Evolutionary conservation across 2,113 vertebrate species (phyloP).

Genomic region (Phalacrocorax aristotelis): DNA sequence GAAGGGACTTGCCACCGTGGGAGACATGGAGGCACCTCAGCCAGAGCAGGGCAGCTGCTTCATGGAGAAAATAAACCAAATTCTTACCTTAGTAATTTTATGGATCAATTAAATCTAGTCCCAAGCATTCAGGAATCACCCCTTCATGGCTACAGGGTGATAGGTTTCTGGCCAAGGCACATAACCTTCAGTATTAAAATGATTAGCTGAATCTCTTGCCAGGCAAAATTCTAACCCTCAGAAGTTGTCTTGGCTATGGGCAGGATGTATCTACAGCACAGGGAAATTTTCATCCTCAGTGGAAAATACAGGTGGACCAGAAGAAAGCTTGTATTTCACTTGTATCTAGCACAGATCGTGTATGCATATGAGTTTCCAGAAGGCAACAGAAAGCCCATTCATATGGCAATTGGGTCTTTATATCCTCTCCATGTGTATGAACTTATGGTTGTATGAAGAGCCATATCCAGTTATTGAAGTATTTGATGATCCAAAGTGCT

Average conservation of each 20-base stretch:
- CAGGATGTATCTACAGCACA: neutral
- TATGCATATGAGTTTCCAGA: neutral
- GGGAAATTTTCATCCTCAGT: neutral
- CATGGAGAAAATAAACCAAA: neutral
- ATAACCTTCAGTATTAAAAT: neutral
- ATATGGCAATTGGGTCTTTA: conserved; percentile 3
- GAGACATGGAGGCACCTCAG: neutral
- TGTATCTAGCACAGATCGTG: neutral
- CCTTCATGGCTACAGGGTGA: neutral
- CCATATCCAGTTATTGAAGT: conserved; percentile 23
- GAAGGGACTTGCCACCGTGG: neutral
- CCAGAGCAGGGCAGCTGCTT: neutral
- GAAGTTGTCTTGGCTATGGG: neutral
- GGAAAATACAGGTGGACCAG: neutral
- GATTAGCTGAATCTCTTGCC: neutral
- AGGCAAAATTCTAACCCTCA: neutral
- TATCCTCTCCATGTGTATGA: conserved; percentile 9
- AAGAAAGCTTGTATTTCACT: neutral
- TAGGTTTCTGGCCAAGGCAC: neutral
- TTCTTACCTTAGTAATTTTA: neutral
- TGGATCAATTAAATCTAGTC: neutral
- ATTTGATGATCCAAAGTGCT: conserved; percentile 8
- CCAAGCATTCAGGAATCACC: neutral
- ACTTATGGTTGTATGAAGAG: conserved; percentile 24
- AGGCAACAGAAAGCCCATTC: conserved; percentile 20